Percentiles rank a stretch among this genome's conserved stretches.
Evolutionary conservation across 35 echinoderm and acorn worm species (phyloP).

Genomic region (Strongylocentrotus purpuratus): DNA sequence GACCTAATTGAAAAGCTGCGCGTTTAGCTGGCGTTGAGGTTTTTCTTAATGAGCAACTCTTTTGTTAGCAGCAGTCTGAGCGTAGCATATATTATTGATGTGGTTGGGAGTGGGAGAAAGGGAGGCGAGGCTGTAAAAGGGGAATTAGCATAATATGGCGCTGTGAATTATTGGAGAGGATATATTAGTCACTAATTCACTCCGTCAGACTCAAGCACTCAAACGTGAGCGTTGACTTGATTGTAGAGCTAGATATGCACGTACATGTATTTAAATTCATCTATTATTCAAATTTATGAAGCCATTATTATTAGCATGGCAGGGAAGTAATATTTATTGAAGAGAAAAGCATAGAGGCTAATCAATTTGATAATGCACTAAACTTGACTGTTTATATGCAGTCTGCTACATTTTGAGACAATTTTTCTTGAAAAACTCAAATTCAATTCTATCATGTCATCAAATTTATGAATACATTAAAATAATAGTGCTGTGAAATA

Average conservation of each 20-base stretch:
- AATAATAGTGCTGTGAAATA: too few species aligned
- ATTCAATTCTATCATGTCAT: too few species aligned
- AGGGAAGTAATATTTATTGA: not conserved
- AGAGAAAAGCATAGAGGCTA: not conserved
- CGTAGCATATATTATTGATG: not conserved
- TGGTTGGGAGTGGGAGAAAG: not conserved
- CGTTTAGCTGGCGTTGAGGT: not conserved
- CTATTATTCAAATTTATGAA: not conserved
- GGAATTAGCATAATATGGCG: not conserved
- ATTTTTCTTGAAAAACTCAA: too few species aligned
- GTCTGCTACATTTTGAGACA: too few species aligned
- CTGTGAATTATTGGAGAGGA: not conserved
- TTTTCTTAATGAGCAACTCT: not conserved
- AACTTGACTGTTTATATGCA: not conserved
- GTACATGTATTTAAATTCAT: not conserved
- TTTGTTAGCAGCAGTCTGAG: not conserved
- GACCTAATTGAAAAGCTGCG: not conserved
- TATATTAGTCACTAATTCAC: not conserved
- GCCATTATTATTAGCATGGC: not conserved
- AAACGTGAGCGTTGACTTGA: not conserved
- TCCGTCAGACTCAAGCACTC: not conserved
- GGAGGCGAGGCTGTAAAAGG: not conserved
- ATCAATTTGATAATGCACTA: not conserved
- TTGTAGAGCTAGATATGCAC: not conserved
- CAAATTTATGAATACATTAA: too few species aligned